Conservation (phyloP, 2,888 invertebrate genomes). For the Stenoptilia bipunctidactyla region DNA sequence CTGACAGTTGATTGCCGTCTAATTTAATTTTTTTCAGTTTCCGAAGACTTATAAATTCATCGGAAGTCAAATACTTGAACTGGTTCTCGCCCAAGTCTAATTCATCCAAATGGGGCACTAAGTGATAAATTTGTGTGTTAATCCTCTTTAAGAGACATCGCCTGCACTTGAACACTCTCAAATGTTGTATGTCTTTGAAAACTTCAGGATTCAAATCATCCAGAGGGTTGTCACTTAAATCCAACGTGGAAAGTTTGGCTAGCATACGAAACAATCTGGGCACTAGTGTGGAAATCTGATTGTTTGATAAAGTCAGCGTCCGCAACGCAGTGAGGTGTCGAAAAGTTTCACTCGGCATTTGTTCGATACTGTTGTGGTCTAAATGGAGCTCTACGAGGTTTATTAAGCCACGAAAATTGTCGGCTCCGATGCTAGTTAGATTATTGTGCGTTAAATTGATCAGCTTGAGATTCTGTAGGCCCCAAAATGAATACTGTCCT, state of each 20-base stretch:
- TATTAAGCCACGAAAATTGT: constrained; percentile 83
- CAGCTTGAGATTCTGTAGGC: constrained; percentile 72
- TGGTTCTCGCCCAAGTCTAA: constrained; percentile 83
- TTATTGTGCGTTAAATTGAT: constrained; percentile 82
- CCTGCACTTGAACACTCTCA: constrained; percentile 79
- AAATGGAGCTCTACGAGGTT: constrained; percentile 79
- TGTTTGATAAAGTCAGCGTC: constrained; percentile 75
- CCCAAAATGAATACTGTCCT: constrained; percentile 86
- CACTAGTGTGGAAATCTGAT: constrained; percentile 76
- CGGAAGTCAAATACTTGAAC: constrained; percentile 80
- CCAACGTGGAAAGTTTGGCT: constrained; percentile 77
- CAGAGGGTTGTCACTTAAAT: constrained; percentile 82
- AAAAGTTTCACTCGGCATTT: constrained; percentile 83
- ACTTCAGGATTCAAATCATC: constrained; percentile 82
- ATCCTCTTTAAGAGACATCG: constrained; percentile 79
- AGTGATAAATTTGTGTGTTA: constrained; percentile 84
- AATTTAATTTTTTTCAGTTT: constrained; percentile 74
- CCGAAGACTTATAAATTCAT: constrained; percentile 79
- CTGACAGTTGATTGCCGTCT: constrained; percentile 84
- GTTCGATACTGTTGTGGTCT: constrained; percentile 80
- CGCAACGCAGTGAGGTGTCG: constrained; percentile 78
- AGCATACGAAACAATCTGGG: constrained; percentile 82
- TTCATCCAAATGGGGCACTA: constrained; percentile 78
- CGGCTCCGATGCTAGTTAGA: constrained; percentile 76
- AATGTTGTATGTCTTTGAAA: constrained; percentile 81